Conservation (phyloP, 2,113 vertebrate species). For the Blennius ocellaris region DNA sequence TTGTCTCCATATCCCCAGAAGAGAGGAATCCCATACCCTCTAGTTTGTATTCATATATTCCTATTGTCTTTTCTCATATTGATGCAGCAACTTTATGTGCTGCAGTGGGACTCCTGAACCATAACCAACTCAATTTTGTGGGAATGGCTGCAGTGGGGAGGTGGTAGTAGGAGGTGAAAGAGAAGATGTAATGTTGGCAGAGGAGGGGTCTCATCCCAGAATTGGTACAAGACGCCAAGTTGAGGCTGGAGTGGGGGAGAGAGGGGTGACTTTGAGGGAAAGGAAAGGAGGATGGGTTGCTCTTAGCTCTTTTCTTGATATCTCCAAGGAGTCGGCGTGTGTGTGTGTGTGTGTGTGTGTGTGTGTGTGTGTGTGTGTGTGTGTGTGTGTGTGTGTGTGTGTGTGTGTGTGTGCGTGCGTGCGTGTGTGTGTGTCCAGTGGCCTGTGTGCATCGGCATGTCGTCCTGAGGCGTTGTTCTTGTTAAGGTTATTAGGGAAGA, state of each 20-base stretch:
- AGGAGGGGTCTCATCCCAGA: constrained; percentile 48
- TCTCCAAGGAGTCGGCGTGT: constrained; percentile 63
- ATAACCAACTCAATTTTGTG: constrained; percentile 73
- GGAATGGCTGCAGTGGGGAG: constrained; percentile 8
- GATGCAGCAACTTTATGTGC: constrained; percentile 66
- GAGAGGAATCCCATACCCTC: constrained; percentile 12
- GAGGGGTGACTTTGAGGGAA: constrained; percentile 82
- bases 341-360: constrained; percentile 27
- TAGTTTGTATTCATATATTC: constrained; percentile 57
- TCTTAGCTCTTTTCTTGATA: constrained; percentile 63
- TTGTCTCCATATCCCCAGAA: constrained; percentile 39
- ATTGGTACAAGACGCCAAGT: constrained; percentile 56
- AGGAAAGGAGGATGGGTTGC: constrained; percentile 61
- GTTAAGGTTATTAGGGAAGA: constrained; percentile 90
- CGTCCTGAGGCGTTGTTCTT: constrained; percentile 83
- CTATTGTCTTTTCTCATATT: constrained; percentile 54
- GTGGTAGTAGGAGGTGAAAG: neutral
- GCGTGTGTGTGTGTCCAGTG: constrained; percentile 12
- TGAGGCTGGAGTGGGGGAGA: constrained; percentile 51
- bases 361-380: constrained; percentile 21
- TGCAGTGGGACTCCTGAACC: constrained; percentile 68
- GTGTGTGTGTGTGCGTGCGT: constrained; percentile 35
- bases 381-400: constrained; percentile 14
- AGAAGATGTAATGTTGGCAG: constrained; percentile 2
- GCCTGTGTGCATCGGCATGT: constrained; percentile 54